Evolutionary conservation across 2,888 invertebrate genomes (phyloP).

Genomic region (Anodontia alba): DNA sequence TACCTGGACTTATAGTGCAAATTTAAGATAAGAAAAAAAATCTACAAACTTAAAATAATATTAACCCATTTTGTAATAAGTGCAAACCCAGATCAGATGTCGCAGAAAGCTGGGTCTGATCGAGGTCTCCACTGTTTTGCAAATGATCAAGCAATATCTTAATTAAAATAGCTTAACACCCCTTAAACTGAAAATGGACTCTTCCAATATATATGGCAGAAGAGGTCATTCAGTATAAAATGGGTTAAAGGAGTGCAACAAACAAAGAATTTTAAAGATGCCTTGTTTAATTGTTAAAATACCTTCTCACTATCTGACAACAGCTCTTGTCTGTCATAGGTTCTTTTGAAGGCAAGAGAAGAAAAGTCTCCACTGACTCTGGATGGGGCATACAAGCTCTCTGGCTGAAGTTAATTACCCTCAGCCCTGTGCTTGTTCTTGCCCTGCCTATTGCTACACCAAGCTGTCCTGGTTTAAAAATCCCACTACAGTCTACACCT

Average conservation of each 20-base stretch:
- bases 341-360: constrained; percentile 1
- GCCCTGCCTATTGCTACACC: constrained; percentile 39
- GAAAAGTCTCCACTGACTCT: constrained; percentile 7
- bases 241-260: not conserved
- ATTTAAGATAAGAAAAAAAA: not conserved
- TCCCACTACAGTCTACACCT: constrained; percentile 30
- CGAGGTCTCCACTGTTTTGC: too few relatives aligned
- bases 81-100: too few relatives aligned
- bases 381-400: constrained; percentile 22
- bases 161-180: too few relatives aligned
- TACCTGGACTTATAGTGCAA: not conserved
- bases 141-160: too few relatives aligned
- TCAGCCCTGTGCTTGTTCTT: constrained; percentile 3
- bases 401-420: constrained; percentile 23
- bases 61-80: not conserved
- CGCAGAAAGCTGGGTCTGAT: too few relatives aligned
- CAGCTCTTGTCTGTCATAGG: constrained; percentile 12
- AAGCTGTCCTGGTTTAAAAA: constrained; percentile 38
- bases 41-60: too few relatives aligned
- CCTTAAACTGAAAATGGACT: too few relatives aligned
- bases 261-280: not conserved
- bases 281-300: not conserved
- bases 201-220: too few relatives aligned
- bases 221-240: too few relatives aligned
- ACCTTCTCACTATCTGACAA: constrained; percentile 26